Conservation (phyloP, 2,888 invertebrate genomes). For the Andricus quercusramuli region DNA sequence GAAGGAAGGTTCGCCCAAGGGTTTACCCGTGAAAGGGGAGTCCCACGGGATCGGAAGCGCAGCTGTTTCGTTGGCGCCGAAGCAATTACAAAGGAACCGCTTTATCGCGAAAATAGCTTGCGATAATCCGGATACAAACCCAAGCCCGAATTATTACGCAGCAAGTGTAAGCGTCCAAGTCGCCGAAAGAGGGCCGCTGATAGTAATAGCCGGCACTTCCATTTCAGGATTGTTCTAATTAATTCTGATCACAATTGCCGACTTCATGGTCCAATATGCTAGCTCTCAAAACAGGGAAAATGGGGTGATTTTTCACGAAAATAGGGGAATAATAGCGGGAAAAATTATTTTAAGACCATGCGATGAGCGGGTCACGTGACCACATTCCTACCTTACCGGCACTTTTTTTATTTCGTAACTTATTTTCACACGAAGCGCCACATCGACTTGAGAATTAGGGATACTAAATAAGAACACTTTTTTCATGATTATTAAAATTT, state of each 20-base stretch:
- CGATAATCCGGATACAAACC: slow-evolving; percentile 70
- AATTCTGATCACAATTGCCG: slow-evolving; percentile 74
- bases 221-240: slow-evolving; percentile 73
- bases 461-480: too few species aligned
- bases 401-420: too few species aligned
- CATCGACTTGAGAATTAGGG: too few species aligned
- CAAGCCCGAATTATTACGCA: slow-evolving; percentile 72
- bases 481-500: too few species aligned
- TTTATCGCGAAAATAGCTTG: slow-evolving; percentile 71
- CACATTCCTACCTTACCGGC: too few species aligned
- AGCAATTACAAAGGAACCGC: slow-evolving; percentile 76
- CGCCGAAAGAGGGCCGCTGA: slow-evolving; percentile 65
- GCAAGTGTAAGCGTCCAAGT: slow-evolving; percentile 67
- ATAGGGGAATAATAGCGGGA: too few species aligned
- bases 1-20: slow-evolving; percentile 47
- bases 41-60: slow-evolving; percentile 65
- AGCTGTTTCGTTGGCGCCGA: slow-evolving; percentile 71
- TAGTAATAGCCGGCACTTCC: slow-evolving; percentile 60
- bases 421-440: too few species aligned
- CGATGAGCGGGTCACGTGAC: too few species aligned
- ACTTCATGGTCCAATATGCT: too few species aligned
- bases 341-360: too few species aligned
- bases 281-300: too few species aligned
- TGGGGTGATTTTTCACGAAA: too few species aligned
- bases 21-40: slow-evolving; percentile 49